Conservation (phyloP, 2,888 invertebrate genomes). For the Periphyllus acericola region DNA sequence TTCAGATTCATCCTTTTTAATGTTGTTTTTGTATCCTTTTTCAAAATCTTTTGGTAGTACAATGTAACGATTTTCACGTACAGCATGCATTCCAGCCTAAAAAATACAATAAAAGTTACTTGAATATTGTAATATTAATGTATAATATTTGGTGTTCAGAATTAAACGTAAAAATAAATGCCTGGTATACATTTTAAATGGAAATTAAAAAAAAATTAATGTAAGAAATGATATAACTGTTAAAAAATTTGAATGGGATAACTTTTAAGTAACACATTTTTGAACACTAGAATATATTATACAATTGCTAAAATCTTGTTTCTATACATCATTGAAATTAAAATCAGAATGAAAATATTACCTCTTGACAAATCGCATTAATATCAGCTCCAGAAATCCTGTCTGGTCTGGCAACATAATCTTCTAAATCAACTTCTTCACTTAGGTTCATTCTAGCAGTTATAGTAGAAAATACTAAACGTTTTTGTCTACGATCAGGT, state of each 20-base stretch:
- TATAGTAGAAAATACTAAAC: constrained; percentile 97
- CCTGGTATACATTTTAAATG: no score
- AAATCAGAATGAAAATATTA: constrained; percentile 65
- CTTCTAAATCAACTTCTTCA: constrained; percentile 98
- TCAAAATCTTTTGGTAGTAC: constrained; percentile 99
- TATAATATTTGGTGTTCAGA: no score
- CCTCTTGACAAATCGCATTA: constrained; percentile 99
- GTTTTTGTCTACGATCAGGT: constrained; percentile 92
- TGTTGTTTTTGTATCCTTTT: constrained; percentile 99
- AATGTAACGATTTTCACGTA: constrained; percentile 98
- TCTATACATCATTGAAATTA: not conserved
- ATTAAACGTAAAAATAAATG: no score
- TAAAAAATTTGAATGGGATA: no score
- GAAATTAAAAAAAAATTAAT: no score
- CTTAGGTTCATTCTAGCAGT: constrained; percentile 97
- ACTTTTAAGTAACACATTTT: no score
- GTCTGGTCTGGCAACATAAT: constrained; percentile 98
- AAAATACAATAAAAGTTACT: constrained; percentile 62
- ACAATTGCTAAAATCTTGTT: no score
- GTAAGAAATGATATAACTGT: no score
- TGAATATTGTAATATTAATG: not conserved
- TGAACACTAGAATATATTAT: no score
- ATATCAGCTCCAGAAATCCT: constrained; percentile 99
- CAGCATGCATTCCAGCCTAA: constrained; percentile 98
- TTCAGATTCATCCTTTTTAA: constrained; percentile 99